phyloP scores from a whole-genome alignment of 2,113 vertebrate species.

The Elephas maximus region DNA sequence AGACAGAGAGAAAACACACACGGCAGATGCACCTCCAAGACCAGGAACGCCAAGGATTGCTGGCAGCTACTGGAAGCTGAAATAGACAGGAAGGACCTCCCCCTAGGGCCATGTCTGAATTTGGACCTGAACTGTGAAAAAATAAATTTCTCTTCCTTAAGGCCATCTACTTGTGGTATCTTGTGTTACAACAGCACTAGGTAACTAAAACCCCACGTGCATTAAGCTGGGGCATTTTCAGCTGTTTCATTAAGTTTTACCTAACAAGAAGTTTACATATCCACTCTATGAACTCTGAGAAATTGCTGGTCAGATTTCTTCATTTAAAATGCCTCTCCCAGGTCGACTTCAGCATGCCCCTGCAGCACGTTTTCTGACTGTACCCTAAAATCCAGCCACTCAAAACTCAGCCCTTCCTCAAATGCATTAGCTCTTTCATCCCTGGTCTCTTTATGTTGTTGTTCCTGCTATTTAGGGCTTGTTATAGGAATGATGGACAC shows the following conservation, averaged over 20 bases:
- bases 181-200: background rate
- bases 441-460: background rate
- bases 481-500: background rate
- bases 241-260: conserved; percentile 35
- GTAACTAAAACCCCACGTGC: background rate
- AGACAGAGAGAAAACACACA: background rate
- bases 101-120: background rate
- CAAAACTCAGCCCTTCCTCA: background rate
- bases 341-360: background rate
- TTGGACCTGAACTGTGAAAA: background rate
- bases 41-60: background rate
- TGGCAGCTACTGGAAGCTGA: background rate
- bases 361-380: background rate
- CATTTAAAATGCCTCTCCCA: conserved; percentile 7
- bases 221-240: conserved; percentile 22
- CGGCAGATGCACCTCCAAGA: background rate
- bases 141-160: background rate
- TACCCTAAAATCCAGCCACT: background rate
- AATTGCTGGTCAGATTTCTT: conserved; percentile 12
- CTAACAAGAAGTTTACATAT: background rate
- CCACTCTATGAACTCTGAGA: conserved; percentile 20
- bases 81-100: background rate
- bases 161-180: background rate
- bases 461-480: background rate
- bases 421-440: background rate